These are phyloP conservation scores for Triplophysa dalaica DNA, from an alignment of 2,113 vertebrate genomes.

Conservation along the genomic window DNA sequence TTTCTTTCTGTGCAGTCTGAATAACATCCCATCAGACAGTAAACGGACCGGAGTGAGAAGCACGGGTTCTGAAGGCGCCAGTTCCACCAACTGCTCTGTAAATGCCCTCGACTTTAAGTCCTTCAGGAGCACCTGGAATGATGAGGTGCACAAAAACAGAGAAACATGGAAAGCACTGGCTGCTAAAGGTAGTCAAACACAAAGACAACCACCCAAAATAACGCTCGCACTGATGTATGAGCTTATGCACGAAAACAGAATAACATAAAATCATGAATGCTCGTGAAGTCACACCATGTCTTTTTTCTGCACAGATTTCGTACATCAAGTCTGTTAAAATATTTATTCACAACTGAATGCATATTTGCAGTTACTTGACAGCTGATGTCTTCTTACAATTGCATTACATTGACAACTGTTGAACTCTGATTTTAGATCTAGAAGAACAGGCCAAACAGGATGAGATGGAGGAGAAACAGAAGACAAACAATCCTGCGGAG, in stretches of 20 bases:
- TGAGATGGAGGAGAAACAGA: conserved; percentile 59
- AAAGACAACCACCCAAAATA: neutral
- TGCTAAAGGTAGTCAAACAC: conserved; percentile 77
- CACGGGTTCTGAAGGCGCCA: conserved; percentile 82
- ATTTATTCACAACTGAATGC: neutral
- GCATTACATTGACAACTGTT: neutral
- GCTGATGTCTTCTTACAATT: no score
- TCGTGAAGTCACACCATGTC: no score
- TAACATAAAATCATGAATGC: no score
- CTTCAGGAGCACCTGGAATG: conserved; percentile 87
- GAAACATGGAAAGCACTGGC: conserved; percentile 89
- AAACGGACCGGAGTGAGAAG: conserved; percentile 82
- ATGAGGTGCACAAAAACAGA: conserved; percentile 86
- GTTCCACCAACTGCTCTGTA: conserved; percentile 78
- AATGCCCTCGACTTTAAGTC: conserved; percentile 82
- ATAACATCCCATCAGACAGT: conserved; percentile 80
- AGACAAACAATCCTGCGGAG: conserved; percentile 55
- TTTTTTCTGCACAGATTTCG: no score
- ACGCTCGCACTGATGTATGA: neutral
- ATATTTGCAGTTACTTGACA: neutral
- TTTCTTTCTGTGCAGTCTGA: conserved; percentile 72
- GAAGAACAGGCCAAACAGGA: conserved; percentile 67
- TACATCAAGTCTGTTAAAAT: neutral
- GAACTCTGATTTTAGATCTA: conserved; percentile 60
- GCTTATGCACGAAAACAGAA: no score